A percentile compares a stretch with the other conserved stretches of the same genome.
phyloP scores from a whole-genome alignment of 2,888 invertebrate species.

The Mesoligia furuncula region DNA sequence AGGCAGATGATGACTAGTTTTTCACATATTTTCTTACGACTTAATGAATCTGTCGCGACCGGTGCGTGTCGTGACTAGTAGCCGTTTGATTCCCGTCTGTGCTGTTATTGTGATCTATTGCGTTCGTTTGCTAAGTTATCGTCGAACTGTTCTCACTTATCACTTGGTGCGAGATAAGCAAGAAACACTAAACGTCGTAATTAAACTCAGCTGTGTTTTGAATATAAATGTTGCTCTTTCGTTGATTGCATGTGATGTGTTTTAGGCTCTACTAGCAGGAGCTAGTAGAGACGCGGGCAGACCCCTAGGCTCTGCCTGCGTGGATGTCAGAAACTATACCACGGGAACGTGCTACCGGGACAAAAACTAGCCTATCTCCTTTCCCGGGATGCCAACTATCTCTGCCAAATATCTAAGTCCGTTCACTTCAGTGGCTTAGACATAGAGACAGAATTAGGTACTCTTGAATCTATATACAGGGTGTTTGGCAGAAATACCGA shows the following conservation, averaged over 20 bases:
- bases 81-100: slow-evolving; percentile 38
- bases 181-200: slow-evolving; percentile 43
- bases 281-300: too few species aligned
- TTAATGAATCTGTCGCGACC: slow-evolving; percentile 30
- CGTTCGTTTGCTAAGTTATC: slow-evolving; percentile 40
- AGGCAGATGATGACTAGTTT: too few species aligned
- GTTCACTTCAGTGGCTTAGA: too few species aligned
- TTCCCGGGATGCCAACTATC: too few species aligned
- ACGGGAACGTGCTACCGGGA: too few species aligned
- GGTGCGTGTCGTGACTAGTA: slow-evolving; percentile 49
- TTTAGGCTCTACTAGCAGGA: background rate
- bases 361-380: too few species aligned
- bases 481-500: too few species aligned
- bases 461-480: too few species aligned
- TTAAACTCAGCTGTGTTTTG: slow-evolving; percentile 33
- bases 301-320: too few species aligned
- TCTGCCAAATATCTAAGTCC: too few species aligned
- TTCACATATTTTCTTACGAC: slow-evolving; percentile 20
- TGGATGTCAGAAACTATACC: too few species aligned
- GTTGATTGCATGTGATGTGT: slow-evolving; percentile 26
- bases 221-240: slow-evolving; percentile 31
- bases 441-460: too few species aligned
- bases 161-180: slow-evolving; percentile 29
- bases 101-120: slow-evolving; percentile 41
- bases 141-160: slow-evolving; percentile 36